A percentile compares a stretch with the other conserved stretches of the same genome.
Evolutionary conservation across 2,797 vertebrate species (phyloP).

Genomic region (Chaenodraco wilsoni): DNA sequence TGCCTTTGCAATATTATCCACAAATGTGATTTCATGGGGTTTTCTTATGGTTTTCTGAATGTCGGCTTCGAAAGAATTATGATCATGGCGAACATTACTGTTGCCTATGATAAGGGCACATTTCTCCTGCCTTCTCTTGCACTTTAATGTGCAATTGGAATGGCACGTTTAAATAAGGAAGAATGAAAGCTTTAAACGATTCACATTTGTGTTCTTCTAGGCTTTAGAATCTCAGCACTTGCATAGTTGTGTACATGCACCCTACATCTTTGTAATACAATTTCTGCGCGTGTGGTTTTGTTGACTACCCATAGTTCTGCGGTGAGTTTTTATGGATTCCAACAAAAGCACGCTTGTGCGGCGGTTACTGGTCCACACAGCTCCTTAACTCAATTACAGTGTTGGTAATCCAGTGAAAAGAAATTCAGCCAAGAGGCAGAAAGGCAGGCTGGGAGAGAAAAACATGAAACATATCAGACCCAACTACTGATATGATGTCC

Average conservation of each 20-base stretch:
- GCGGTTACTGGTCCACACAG: constrained; percentile 66
- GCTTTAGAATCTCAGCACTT: not conserved
- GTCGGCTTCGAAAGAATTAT: constrained; percentile 14
- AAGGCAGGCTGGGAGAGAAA: constrained; percentile 52
- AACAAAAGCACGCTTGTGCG: constrained; percentile 66
- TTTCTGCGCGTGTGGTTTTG: constrained; percentile 41
- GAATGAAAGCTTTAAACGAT: constrained; percentile 1
- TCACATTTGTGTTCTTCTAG: constrained; percentile 9
- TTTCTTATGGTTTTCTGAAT: constrained; percentile 15
- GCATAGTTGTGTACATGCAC: not conserved
- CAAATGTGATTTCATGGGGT: not conserved
- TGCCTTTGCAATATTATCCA: not conserved
- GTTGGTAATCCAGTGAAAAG: constrained; percentile 82
- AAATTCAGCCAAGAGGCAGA: constrained; percentile 66
- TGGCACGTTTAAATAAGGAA: constrained; percentile 14
- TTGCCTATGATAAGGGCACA: not conserved
- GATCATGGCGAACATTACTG: not conserved
- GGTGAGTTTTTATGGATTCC: constrained; percentile 63
- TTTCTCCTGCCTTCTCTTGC: not conserved
- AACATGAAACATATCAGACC: constrained; percentile 67
- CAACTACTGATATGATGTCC: constrained; percentile 71
- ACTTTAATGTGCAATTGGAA: constrained; percentile 1
- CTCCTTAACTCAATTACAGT: constrained; percentile 77
- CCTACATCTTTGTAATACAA: constrained; percentile 3
- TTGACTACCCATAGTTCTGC: constrained; percentile 51